Evolutionary conservation across 2,113 vertebrate species (phyloP).

Genomic region (Thermophis baileyi): DNA sequence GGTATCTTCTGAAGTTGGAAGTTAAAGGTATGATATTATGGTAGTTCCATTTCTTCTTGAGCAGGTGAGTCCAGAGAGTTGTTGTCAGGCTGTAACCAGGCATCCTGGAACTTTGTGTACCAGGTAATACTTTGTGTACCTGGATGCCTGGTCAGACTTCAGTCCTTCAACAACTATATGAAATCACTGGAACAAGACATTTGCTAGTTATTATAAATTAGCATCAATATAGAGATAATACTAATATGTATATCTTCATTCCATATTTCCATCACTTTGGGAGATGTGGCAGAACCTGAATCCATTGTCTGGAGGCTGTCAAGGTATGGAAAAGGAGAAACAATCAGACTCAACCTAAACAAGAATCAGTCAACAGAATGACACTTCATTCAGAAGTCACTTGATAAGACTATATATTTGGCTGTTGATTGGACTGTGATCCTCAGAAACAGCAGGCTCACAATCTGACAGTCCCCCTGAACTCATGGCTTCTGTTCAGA

Average conservation of each 20-base stretch:
- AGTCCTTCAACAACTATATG: too few species aligned
- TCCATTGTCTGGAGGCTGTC: neutral
- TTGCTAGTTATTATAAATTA: neutral
- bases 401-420: neutral
- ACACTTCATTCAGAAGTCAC: neutral
- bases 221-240: neutral
- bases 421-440: too few species aligned
- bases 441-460: neutral
- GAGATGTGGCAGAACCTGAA: neutral
- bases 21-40: neutral
- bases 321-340: neutral
- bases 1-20: neutral
- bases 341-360: neutral
- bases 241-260: neutral
- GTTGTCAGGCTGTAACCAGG: neutral
- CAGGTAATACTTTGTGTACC: too few species aligned
- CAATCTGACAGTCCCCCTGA: neutral
- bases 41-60: neutral
- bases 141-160: too few species aligned
- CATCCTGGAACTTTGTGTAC: too few species aligned
- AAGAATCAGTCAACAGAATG: neutral
- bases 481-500: neutral
- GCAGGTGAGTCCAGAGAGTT: neutral
- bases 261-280: neutral
- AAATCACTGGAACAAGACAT: neutral